Conservation (phyloP, 2,797 vertebrate species). For the Phrynocephalus forsythii region DNA sequence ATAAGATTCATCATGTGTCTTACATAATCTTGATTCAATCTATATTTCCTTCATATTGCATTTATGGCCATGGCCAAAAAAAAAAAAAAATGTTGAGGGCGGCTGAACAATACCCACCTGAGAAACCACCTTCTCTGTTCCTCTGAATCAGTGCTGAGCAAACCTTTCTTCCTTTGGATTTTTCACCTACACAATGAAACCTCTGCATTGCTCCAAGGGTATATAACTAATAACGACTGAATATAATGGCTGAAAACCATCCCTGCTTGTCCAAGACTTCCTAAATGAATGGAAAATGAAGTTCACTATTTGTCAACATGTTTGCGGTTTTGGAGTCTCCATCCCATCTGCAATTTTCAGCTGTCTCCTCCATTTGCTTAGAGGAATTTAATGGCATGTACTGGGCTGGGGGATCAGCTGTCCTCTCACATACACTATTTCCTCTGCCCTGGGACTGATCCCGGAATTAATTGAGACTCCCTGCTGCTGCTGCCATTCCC, state of each 20-base stretch:
- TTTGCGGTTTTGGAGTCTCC: not conserved
- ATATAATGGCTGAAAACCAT: not conserved
- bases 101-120: not conserved
- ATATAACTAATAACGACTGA: not conserved
- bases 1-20: too few relatives aligned
- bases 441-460: not conserved
- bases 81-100: too few relatives aligned
- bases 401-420: not conserved
- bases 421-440: not conserved
- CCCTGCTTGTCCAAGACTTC: not conserved
- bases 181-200: not conserved
- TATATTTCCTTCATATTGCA: too few relatives aligned
- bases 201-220: too few relatives aligned
- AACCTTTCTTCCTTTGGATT: not conserved
- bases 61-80: too few relatives aligned
- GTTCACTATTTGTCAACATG: not conserved
- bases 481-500: too few relatives aligned
- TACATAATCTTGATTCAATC: too few relatives aligned
- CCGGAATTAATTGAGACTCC: constrained; percentile 34
- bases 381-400: not conserved
- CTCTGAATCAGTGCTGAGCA: not conserved
- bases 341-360: not conserved
- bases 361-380: not conserved
- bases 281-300: not conserved
- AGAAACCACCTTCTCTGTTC: too few relatives aligned